Evolutionary conservation across 2,888 invertebrate species (phyloP).

Genomic region (Blera fallax): DNA sequence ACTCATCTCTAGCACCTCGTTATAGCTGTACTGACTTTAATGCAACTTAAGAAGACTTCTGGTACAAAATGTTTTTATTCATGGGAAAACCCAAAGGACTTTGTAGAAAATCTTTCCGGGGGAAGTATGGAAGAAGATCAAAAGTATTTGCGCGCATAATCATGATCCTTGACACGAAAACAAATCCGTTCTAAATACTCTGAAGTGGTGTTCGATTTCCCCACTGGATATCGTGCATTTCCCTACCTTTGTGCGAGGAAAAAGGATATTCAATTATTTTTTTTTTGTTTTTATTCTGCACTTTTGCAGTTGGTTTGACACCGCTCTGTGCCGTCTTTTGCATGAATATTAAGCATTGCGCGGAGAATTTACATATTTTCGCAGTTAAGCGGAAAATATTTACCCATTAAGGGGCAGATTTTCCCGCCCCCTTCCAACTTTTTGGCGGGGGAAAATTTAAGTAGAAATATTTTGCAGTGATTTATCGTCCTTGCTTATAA

Average conservation of each 20-base stretch:
- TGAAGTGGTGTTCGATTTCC: conserved; percentile 53
- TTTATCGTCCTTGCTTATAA: conserved; percentile 61
- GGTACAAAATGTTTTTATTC: not conserved
- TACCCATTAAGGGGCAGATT: conserved; percentile 21
- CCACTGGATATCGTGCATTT: conserved; percentile 16
- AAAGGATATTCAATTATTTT: conserved; percentile 63
- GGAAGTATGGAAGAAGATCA: conserved; percentile 1
- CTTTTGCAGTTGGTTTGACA: not conserved
- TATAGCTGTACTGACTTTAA: not conserved
- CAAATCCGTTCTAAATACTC: conserved; percentile 50
- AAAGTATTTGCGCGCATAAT: conserved; percentile 25
- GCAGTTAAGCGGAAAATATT: conserved; percentile 64
- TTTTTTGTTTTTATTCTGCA: not conserved
- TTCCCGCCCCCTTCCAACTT: not conserved
- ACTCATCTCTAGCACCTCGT: too few relatives aligned
- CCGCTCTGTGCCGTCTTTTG: not conserved
- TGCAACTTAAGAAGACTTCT: too few relatives aligned
- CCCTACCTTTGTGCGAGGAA: conserved; percentile 7
- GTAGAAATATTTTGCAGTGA: conserved; percentile 56
- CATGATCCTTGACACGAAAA: conserved; percentile 67
- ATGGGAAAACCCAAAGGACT: not conserved
- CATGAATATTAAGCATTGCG: conserved; percentile 31
- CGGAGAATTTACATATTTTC: conserved; percentile 56
- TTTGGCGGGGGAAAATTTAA: conserved; percentile 35
- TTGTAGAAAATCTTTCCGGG: not conserved